Conservation (phyloP, 2,888 invertebrate genomes). For the Notodonta ziczac region DNA sequence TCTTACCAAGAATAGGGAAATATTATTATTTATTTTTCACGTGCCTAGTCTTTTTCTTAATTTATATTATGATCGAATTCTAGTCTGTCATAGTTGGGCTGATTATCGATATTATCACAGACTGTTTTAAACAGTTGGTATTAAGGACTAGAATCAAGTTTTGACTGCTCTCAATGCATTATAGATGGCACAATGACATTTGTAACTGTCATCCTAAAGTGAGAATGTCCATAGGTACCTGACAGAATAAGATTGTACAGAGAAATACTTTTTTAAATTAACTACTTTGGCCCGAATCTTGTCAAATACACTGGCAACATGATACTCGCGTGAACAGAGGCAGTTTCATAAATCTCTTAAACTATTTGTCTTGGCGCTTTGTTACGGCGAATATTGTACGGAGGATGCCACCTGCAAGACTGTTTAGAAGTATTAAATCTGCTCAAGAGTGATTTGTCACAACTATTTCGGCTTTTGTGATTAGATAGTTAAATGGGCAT, state of each 20-base stretch:
- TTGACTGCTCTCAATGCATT: too few relatives aligned
- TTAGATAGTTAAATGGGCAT: background rate
- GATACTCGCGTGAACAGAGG: slow-evolving; percentile 14
- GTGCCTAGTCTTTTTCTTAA: too few relatives aligned
- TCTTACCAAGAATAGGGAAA: background rate
- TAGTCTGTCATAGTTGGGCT: too few relatives aligned
- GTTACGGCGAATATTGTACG: slow-evolving; percentile 10
- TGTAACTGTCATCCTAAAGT: too few relatives aligned
- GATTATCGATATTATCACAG: too few relatives aligned
- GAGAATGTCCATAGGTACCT: too few relatives aligned
- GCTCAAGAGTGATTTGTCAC: slow-evolving; percentile 17
- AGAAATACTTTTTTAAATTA: too few relatives aligned
- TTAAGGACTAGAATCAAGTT: too few relatives aligned
- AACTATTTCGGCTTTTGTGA: slow-evolving; percentile 4
- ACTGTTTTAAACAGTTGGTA: too few relatives aligned
- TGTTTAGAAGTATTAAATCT: slow-evolving; percentile 8
- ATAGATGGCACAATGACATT: too few relatives aligned
- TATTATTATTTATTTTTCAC: background rate
- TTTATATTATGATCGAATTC: too few relatives aligned
- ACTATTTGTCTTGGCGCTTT: slow-evolving; percentile 28
- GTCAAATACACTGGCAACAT: background rate
- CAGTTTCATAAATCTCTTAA: slow-evolving; percentile 28
- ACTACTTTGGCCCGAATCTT: background rate
- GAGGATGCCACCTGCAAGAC: slow-evolving; percentile 16
- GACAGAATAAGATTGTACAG: too few relatives aligned